Conservation (phyloP, 1,140 invertebrate species). For the Cherax quadricarinatus region DNA sequence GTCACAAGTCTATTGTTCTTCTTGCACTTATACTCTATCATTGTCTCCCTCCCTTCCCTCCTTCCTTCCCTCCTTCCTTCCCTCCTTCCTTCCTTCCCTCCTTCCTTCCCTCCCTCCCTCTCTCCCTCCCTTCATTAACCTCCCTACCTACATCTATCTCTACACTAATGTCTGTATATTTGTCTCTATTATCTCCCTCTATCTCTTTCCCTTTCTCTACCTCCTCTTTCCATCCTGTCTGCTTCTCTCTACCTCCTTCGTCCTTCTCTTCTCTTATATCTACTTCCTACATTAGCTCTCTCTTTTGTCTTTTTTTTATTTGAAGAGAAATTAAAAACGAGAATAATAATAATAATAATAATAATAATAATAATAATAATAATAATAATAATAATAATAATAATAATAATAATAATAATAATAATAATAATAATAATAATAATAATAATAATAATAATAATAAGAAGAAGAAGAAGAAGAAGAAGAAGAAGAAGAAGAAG, state of each 20-base stretch:
- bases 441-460: not conserved
- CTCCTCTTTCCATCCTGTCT: too few species aligned
- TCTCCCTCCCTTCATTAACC: not conserved
- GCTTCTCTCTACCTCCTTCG: too few species aligned
- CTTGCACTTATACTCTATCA: not conserved
- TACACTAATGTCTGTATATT: too few species aligned
- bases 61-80: not conserved
- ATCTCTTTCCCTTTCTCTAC: not conserved
- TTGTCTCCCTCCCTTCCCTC: not conserved
- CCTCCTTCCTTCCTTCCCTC: not conserved
- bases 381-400: constrained; percentile 13
- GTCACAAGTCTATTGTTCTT: not conserved
- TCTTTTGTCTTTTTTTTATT: not conserved
- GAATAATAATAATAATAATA: not conserved
- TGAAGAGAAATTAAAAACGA: not conserved
- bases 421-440: constrained; percentile 13
- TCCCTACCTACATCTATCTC: too few species aligned
- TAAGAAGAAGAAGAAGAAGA: not conserved
- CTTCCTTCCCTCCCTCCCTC: not conserved
- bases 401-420: constrained; percentile 13
- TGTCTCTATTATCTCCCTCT: not conserved
- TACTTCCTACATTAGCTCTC: too few species aligned
- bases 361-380: constrained; percentile 13
- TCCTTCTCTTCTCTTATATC: too few species aligned
- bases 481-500: not conserved